These are phyloP conservation scores for Aphyosemion australe DNA, from an alignment of 2,113 vertebrate genomes.

Conservation along the genomic window DNA sequence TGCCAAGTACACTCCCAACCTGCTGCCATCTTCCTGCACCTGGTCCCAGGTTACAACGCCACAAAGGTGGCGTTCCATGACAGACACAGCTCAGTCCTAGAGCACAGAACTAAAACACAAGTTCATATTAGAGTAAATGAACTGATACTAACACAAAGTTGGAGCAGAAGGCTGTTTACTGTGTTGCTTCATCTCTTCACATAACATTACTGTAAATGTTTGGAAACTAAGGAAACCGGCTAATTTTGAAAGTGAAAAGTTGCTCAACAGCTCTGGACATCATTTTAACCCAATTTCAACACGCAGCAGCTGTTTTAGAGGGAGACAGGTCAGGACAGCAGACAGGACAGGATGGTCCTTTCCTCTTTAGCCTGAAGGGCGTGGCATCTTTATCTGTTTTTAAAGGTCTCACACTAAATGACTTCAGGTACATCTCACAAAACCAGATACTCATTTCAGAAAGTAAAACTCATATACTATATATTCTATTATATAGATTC, in stretches of 20 bases:
- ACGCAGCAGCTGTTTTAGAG: not conserved
- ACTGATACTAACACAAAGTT: not conserved
- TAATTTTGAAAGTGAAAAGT: not conserved
- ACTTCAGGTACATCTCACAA: too few species aligned
- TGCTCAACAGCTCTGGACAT: not conserved
- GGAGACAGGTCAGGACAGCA: not conserved
- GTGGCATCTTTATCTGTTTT: too few species aligned
- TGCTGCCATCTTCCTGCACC: slow-evolving; percentile 47
- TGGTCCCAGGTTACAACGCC: slow-evolving; percentile 58
- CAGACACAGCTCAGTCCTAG: slow-evolving; percentile 7
- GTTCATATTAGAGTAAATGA: too few species aligned
- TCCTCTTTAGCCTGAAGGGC: too few species aligned
- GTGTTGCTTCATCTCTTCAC: not conserved
- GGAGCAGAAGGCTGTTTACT: not conserved
- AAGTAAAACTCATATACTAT: too few species aligned
- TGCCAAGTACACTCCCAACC: slow-evolving; percentile 40
- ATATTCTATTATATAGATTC: too few species aligned
- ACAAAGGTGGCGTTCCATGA: slow-evolving; percentile 46
- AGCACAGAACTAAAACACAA: too few species aligned
- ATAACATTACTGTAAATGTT: not conserved
- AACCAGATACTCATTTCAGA: too few species aligned
- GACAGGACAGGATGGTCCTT: not conserved
- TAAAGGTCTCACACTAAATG: too few species aligned
- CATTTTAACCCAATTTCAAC: not conserved
- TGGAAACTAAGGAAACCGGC: not conserved